Evolutionary conservation across 2,888 invertebrate species (phyloP), one percentile per base, ranked within the genome.

Genomic region (Marronus borbonicus): DNA sequence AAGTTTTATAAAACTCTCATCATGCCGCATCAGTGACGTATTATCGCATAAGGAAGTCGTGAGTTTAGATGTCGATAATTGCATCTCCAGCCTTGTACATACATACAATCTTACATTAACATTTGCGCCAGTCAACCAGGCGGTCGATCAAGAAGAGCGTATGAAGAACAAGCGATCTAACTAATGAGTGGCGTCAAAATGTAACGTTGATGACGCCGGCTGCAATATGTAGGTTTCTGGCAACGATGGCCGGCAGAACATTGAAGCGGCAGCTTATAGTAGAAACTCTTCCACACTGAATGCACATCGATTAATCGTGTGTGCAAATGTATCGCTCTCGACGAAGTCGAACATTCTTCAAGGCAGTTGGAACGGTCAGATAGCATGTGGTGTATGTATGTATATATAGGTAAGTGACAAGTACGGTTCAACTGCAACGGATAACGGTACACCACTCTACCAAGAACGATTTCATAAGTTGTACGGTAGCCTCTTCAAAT

Each of bases 351-450:
- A 64, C 77, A 64, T 70, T 77, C 69, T 69, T 68, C 69, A 68
- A 50, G 76, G 49, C 76, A 69, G 55, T 70, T 52, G 70, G 31
- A 58, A 55, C 28, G 24, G 39, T 52, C 52, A 52, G 52, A 69
- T 50, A 52, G 36, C 58, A 70, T 58, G 70, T 70, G 70, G 55
- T 70, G n/a, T 39, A 76, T 49, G n/a, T 39, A 76, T 49, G 55
- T 58, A 58, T 58, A 17, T 58, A 58, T 20, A 20, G 17, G 60
- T 62, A 69, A 60, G 70, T 77, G 77, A 69, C 77, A 77, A 60
- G 77, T 77, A 70, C 70, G 77, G 77, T 77, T 77, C 77, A 64
- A 69, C 36, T 52, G 65, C 65, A 66, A 50, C n/a, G 75, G 44
- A 10, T 75, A 76, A 76, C 76, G 76, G 76, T 76, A 76, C 39